These are phyloP conservation scores for Dendrocincla tyrannina DNA, from an alignment of 2,797 vertebrate species.

Conservation along the genomic window DNA sequence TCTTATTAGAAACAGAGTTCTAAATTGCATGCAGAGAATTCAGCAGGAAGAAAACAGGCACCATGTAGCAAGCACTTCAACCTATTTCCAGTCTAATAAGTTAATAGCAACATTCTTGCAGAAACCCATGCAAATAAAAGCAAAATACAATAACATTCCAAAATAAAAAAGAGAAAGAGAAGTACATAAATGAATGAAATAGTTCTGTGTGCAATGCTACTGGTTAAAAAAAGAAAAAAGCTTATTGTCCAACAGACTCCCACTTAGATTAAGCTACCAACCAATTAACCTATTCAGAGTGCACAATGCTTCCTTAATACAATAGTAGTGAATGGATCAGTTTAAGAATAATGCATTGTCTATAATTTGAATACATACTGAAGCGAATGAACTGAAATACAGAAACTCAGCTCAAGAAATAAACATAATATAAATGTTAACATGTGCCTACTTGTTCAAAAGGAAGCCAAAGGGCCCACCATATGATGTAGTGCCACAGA, in stretches of 20 bases:
- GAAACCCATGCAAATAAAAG: conserved; percentile 33
- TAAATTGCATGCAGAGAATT: conserved; percentile 3
- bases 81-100: conserved; percentile 17
- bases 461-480: background rate
- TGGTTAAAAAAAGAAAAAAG: background rate
- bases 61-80: conserved; percentile 18
- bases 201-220: background rate
- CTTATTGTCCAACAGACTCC: conserved; percentile 14
- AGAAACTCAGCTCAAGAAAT: background rate
- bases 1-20: conserved; percentile 46
- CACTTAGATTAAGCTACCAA: conserved; percentile 38
- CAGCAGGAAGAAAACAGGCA: background rate
- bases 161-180: conserved; percentile 47
- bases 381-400: background rate
- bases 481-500: background rate
- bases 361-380: background rate
- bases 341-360: background rate
- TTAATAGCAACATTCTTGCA: conserved; percentile 34
- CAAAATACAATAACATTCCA: conserved; percentile 39
- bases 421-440: conserved; percentile 36
- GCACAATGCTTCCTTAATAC: conserved; percentile 7
- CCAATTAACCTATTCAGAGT: conserved; percentile 25
- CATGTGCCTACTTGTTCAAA: conserved; percentile 3
- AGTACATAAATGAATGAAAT: conserved; percentile 21
- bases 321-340: background rate